Base-by-base conservation (phyloP, 2,113 vertebrate species). In the Campylomormyrus tamandua region DNA sequence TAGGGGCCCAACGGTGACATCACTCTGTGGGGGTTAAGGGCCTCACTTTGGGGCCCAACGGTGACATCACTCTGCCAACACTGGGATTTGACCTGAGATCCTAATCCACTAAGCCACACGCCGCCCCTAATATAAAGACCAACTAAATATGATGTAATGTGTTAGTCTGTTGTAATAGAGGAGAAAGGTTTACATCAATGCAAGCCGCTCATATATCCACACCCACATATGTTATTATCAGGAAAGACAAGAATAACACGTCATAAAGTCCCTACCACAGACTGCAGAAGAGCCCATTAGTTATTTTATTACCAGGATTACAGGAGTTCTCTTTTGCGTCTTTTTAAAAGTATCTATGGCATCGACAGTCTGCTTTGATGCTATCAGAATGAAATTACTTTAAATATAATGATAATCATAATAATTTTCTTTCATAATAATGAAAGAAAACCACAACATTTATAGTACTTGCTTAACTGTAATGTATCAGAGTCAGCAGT, bases 271-370 rank as follows among this genome's bases (percentile, higher is more conserved):
- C 42, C 46, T 49, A 45, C 24, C 31, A 35, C 52, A 74, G 89
- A 89, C 58, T 80, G 58, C 62, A 74, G 46, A 24, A 19, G 7
- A 19, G 58, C 27, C 49, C 84, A 53, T 53, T 70, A 50, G 42
- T 19, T 15, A 9, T 27, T 86, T 86, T n/a, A 74, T 58, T 50
- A 42, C 9, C 46, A 66, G 46, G 58, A 90, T 90, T 90, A 90
- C 89, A 50, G 27, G 13, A 19, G 17, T 31, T 83, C 31, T 45
- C 74, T 31, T 53, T 84, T 2, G 8, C 27, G 13, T 52, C 13
- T 48, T 62, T 53, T 89, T 42, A 89, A 53, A 87, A 48, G 56
- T 15, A 90, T 90, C 62, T 87, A 45, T n/a, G 13, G 35, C 11
- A 21, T 24, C n/a, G 11, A 45, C 84, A 80, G 19, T 42, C 46